Conservation (phyloP, 2,113 vertebrate genomes). For the Peromyscus leucopus region DNA sequence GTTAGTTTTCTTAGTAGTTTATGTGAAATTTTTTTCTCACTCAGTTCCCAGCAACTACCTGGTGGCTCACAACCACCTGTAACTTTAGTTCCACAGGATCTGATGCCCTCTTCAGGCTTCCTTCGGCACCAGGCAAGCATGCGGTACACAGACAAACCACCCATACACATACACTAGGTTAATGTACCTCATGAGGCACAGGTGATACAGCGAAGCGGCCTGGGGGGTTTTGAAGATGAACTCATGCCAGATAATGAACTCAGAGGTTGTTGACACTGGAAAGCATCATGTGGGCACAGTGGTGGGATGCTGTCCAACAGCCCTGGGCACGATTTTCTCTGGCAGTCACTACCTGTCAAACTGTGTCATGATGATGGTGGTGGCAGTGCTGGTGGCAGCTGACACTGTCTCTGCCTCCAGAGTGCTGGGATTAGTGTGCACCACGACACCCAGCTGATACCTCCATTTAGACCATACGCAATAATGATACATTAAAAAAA, state of each 20-base stretch:
- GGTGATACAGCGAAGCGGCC: neutral
- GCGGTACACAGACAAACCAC: neutral
- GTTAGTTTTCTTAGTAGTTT: constrained; percentile 29
- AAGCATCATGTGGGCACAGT: neutral
- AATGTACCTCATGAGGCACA: neutral
- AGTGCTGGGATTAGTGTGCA: neutral
- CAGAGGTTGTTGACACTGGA: neutral
- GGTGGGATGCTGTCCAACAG: neutral
- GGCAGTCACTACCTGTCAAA: neutral
- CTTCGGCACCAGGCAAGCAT: neutral
- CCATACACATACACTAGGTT: neutral
- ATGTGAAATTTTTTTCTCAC: neutral
- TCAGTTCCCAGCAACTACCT: neutral
- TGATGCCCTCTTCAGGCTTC: too few relatives aligned
- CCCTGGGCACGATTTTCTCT: neutral
- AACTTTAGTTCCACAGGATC: neutral
- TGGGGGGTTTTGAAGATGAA: neutral
- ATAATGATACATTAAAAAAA: neutral
- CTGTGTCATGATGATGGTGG: neutral
- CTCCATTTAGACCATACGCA: neutral
- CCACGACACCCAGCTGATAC: neutral
- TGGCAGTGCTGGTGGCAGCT: neutral
- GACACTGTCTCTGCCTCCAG: neutral
- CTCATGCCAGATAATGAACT: neutral
- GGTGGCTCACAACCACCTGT: neutral